Evolutionary conservation across 2,888 invertebrate genomes (phyloP), one percentile per base, ranked within the genome.

Genomic region (Metallyticus violacea): DNA sequence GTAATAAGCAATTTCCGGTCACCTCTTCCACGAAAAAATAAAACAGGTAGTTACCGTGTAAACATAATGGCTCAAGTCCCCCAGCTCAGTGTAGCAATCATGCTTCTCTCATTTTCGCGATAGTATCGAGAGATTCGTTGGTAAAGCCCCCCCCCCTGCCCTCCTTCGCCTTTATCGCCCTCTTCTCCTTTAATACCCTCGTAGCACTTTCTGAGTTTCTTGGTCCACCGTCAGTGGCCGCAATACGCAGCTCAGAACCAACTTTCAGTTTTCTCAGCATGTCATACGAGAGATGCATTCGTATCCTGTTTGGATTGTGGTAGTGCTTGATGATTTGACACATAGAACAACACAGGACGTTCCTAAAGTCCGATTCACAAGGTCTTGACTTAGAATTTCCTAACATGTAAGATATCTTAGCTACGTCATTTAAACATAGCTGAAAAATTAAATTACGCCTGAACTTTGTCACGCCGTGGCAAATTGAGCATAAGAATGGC

Each of bases 1-100:
- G 82, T 82, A 82, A 82, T 82, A 82, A 82, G 82, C 82, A 82
- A 82, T 82, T 82, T 82, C 76, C 82, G 82, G 82, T 82, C 76
- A 82, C 62, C 82, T 82, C 82, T 7, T 26, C 26, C 82, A 82
- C 82, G 76, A 62, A 82, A 26, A 81, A 81, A 81, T 62, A 81
- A 40, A 81, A 81, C 62, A 81, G 40, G 26, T 62, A 62, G 40
- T 62, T 62, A 62, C 40, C 40, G 40, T 62, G 40, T 62, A 62
- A 62, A 62, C 40, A 62, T 62, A 62, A 62, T 62, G 40, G 40
- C 40, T 62, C 40, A 62, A 62, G 15, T 62, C 22, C 40, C 40
- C 40, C 40, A 4, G 15, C 40, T 22, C 40, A 4, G 22, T 62
- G 40, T 62, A 62, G 40, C 22, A 62, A 62, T 62, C 40, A 62